Base-by-base conservation (phyloP, 1,140 invertebrate genomes). In the Rhynchophorus ferrugineus region DNA sequence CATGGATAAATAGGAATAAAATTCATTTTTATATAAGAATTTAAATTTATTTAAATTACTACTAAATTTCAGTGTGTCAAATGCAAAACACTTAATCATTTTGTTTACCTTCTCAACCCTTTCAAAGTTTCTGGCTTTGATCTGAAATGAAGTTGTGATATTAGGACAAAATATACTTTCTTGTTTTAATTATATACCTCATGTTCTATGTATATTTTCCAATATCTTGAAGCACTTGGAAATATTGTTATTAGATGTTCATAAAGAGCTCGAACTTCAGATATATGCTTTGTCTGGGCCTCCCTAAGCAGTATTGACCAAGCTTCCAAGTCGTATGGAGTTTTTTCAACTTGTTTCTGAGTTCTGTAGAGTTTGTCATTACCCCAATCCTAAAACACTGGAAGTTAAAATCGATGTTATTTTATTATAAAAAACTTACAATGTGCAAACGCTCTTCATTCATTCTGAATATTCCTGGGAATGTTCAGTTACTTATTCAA, bases 131-230 rank as follows among this genome's bases (percentile, higher is more conserved):
- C 91, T 79, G 57, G 85, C 83, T 71, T 93, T 94, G 84, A 95
- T 93, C 87, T 91, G 79, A 49, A 85, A 81, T 60, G 59, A 21
- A 44, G 38, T 35, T 34, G 9, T 38, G 37, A 38, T 19, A 44
- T 17, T 2, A 44, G 16, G 2, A 24, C 7, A 5, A 24, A n/a
- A 19, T 11, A 18, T 45, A 17, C 9, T 41, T 22, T 44, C 3
- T 20, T 24, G 24, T 44, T 33, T 1, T 16, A 37, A 3, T 8
- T 13, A 22, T 24, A 39, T 75, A 93, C 89, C 87, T 99, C 96
- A 78, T 98, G 94, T 73, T 99, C 96, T 63, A 99, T 98, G 73
- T 97, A 99, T 58, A 96, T 90, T 75, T 97, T 98, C 96, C 96
- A 99, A 71, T 94, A 99, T 53, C 93, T 80, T 1, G 95, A 96